Evolutionary conservation across 2,797 vertebrate genomes (phyloP), one percentile per base, ranked within the genome.

Genomic region (Psittacula echo): DNA sequence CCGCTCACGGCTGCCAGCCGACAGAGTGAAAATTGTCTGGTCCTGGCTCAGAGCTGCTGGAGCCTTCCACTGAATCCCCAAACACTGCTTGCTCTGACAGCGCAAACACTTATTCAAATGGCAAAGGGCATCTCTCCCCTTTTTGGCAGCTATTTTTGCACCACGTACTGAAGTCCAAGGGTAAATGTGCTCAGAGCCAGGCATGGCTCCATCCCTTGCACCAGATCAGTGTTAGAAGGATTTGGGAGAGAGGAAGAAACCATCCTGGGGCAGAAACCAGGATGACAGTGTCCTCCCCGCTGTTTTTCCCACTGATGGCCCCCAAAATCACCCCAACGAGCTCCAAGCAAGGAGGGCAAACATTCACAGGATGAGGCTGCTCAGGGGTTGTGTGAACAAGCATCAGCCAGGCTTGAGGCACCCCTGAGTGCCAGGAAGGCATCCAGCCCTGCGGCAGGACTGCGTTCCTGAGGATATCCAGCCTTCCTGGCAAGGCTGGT

Each of bases 91-190:
- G 48, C 4, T 73, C 94, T 94, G 96, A 87, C 79, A 56, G 19
- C 80, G 87, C 89, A 93, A 94, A 92, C 61, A 68, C 61, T 71
- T 87, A 47, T 65, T 91, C 85, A 95, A 91, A 93, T 77, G 87
- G 20, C 91, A 96, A 96, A 96, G 95, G 93, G 94, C 91, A 64
- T 37, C 44, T 85, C 78, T 91, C 79, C 72, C 56, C 79, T 89
- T 71, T 89, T 61, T 87, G 65, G 92, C 61, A 62, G 82, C 91
- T 95, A 88, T 95, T 96, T 96, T 94, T 95, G 79, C 39, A 83
- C 24, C 62, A 30, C 2, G 6, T 92, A 64, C 94, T 88, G 91
- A 96, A 94, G 95, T 95, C 93, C 95, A 96, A 96, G 93, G 95
- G 79, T 77, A 92, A 85, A 77, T 39, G 29, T 76, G 66, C 27